Base-by-base conservation (phyloP, 1,140 invertebrate species). In the Bombus sylvicola region DNA sequence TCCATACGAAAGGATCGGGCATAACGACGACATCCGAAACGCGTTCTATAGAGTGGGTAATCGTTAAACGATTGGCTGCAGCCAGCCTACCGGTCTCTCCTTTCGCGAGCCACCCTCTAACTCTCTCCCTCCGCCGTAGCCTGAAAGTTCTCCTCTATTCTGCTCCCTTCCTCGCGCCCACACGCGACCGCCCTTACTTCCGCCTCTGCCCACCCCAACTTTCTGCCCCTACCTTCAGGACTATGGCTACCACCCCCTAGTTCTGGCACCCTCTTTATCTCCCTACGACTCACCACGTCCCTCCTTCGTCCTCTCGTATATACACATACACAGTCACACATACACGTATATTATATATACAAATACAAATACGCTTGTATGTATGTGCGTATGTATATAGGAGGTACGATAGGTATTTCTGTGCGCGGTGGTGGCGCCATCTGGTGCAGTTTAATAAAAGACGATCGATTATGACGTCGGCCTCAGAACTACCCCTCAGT, bases 401-500 rank as follows among this genome's bases (percentile, higher is more conserved):
- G 57, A 31, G 64, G 66, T 83, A 69, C 83, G 88, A 85, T 68
- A 79, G 62, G 77, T 79, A 68, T 64, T 68, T 47, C 10, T 31
- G 41, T 69, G 83, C 72, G 87, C 84, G 86, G 88, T 72, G 86
- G 78, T 91, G 88, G 90, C 94, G 94, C 94, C 94, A 95, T 94
- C 94, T 95, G 95, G 94, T 87, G 94, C 94, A 93, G 89, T 95
- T 95, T 95, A 95, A 95, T 95, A 95, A 95, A 95, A 95, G 95
- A 95, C 94, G 95, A 95, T 95, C 95, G 95, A 95, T 95, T 95
- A 95, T 95, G 95, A 95, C 94, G 94, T 95, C 93, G 94, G 93
- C 92, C 93, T 94, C 94, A 93, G 90, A 93, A 93, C 91, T 92
- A 92, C 89, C 91, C 91, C 91, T 89, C 83, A 87, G 76, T 69